These are phyloP conservation scores for Noctua janthe DNA, from an alignment of 2,888 invertebrate species.

Conservation along the genomic window DNA sequence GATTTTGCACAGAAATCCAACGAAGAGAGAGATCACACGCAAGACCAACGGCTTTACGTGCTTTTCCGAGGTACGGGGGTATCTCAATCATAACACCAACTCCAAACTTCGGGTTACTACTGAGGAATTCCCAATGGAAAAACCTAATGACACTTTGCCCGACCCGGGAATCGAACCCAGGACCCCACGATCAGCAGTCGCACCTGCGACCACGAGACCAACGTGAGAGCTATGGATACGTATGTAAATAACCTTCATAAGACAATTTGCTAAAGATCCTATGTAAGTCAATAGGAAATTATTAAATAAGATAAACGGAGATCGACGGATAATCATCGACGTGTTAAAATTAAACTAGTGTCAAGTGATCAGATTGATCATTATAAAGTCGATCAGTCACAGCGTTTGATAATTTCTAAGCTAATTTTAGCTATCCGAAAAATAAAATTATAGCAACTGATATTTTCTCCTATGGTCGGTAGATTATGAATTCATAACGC, in stretches of 20 bases:
- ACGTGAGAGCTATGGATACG: fast-evolving
- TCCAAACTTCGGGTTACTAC: not conserved
- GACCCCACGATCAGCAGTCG: not conserved
- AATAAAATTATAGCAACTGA: not conserved
- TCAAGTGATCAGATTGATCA: not conserved
- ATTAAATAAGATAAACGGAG: not conserved
- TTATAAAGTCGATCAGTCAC: not conserved
- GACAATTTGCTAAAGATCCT: not conserved
- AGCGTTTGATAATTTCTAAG: too few species aligned
- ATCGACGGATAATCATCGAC: not conserved
- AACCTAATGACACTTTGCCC: not conserved
- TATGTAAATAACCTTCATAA: not conserved
- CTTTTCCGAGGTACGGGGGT: not conserved
- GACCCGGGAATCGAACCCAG: not conserved
- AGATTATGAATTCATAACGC: not conserved
- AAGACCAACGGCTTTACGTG: not conserved
- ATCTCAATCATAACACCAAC: not conserved
- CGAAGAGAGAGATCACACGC: not conserved
- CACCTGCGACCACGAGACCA: not conserved
- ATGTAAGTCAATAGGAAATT: not conserved
- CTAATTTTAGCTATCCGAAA: too few species aligned
- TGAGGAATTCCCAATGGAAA: not conserved
- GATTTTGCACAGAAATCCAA: not conserved
- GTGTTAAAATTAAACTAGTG: not conserved
- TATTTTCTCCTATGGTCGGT: not conserved